Evolutionary conservation across 2,113 vertebrate genomes (phyloP).

Genomic region (rat (Rattus norvegicus)): DNA sequence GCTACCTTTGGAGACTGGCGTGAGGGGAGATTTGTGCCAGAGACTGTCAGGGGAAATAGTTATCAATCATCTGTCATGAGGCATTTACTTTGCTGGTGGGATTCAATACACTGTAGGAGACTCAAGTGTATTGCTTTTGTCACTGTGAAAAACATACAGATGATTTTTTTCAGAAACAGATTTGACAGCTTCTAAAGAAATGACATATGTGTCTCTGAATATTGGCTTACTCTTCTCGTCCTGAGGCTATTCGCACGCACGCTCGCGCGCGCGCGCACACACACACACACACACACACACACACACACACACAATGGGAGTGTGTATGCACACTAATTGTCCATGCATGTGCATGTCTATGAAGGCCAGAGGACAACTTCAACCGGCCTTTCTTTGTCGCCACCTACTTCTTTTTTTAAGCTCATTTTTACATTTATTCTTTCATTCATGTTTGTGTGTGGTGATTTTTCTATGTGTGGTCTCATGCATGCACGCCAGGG

Average conservation of each 20-base stretch:
- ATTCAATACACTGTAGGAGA: conserved; percentile 73
- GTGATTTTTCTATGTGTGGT: not conserved
- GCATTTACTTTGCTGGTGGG: conserved; percentile 68
- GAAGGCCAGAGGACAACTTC: not conserved
- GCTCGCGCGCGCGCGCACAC: not conserved
- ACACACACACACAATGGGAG: not conserved
- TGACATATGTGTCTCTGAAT: not conserved
- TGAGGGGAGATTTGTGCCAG: conserved; percentile 61
- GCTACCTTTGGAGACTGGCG: conserved; percentile 26
- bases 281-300: not conserved
- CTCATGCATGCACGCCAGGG: not conserved
- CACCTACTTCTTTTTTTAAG: not conserved
- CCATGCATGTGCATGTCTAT: not conserved
- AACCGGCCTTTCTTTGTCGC: not conserved
- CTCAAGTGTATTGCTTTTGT: conserved; percentile 39
- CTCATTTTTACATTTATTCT: too few relatives aligned
- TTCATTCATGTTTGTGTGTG: not conserved
- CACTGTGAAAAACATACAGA: conserved; percentile 37
- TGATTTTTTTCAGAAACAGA: conserved; percentile 23
- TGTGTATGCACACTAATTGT: not conserved
- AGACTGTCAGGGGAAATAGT: conserved; percentile 12
- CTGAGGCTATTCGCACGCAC: not conserved
- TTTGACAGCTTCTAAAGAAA: conserved; percentile 36
- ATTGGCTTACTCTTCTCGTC: not conserved
- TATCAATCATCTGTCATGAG: conserved; percentile 66